Conservation (phyloP, 2,113 vertebrate genomes). For the Zosterops japonicus region DNA sequence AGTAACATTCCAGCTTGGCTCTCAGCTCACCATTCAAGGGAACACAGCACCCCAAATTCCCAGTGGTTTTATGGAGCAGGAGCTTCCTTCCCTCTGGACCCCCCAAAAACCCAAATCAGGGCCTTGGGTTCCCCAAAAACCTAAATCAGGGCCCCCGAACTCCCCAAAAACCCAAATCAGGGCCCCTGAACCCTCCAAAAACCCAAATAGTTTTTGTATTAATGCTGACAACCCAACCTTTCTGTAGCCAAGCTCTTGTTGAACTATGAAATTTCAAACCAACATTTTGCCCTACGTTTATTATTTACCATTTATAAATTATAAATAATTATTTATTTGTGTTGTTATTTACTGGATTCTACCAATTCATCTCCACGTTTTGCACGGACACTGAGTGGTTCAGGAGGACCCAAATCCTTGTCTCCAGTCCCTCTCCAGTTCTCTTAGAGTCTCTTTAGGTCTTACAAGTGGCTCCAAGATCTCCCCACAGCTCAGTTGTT, state of each 20-base stretch:
- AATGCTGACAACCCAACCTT: rapidly evolving
- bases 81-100: not conserved
- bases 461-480: not conserved
- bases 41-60: not conserved
- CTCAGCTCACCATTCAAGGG: not conserved
- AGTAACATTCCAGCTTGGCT: not conserved
- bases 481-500: not conserved
- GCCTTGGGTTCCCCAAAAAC: no score
- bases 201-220: no score
- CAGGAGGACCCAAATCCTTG: not conserved
- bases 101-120: rapidly evolving
- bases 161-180: no score
- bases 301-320: not conserved
- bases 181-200: no score
- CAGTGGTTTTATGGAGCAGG: rapidly evolving
- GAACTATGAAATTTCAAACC: not conserved
- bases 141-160: no score
- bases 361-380: not conserved
- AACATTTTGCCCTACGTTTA: rapidly evolving
- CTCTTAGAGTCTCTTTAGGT: not conserved
- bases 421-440: not conserved
- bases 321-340: no score
- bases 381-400: rapidly evolving
- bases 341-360: not conserved
- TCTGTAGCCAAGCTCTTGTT: not conserved